Evolutionary conservation across 2,888 invertebrate genomes (phyloP).

Genomic region (Coleophora deauratella): DNA sequence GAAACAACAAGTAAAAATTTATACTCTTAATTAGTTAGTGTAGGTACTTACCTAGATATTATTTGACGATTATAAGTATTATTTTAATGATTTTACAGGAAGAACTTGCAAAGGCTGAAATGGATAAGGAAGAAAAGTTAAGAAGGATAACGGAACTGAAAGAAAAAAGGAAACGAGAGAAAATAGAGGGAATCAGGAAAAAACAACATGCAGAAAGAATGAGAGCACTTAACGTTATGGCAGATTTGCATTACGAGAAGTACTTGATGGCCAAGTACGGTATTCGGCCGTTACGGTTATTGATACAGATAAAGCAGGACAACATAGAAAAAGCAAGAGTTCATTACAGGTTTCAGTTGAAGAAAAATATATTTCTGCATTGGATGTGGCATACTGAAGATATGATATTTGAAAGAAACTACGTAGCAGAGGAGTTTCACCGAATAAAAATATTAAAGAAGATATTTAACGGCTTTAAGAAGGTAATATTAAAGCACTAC

Average conservation of each 20-base stretch:
- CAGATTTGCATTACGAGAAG: constrained; percentile 65
- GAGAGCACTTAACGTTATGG: constrained; percentile 63
- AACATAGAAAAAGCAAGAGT: constrained; percentile 59
- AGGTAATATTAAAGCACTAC: constrained; percentile 31
- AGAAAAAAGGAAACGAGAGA: constrained; percentile 75
- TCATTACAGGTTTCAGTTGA: constrained; percentile 57
- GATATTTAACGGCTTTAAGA: constrained; percentile 60
- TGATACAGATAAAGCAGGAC: constrained; percentile 47
- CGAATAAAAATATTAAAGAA: constrained; percentile 59
- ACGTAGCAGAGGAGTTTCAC: constrained; percentile 72
- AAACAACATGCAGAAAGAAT: constrained; percentile 66
- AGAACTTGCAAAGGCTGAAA: constrained; percentile 62
- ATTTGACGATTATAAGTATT: too few relatives aligned
- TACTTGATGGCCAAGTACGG: constrained; percentile 51
- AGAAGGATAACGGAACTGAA: constrained; percentile 75
- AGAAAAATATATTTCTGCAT: constrained; percentile 60
- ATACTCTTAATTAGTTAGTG: too few relatives aligned
- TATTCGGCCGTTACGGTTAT: constrained; percentile 40
- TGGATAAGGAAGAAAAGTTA: constrained; percentile 77
- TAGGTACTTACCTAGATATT: too few relatives aligned
- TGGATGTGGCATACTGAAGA: constrained; percentile 71
- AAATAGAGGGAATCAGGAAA: constrained; percentile 74
- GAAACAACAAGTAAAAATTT: constrained; percentile 52
- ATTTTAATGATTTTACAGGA: constrained; percentile 37
- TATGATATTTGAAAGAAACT: constrained; percentile 65